Conservation (phyloP, 2,113 vertebrate species). For the Sceloporus undulatus region DNA sequence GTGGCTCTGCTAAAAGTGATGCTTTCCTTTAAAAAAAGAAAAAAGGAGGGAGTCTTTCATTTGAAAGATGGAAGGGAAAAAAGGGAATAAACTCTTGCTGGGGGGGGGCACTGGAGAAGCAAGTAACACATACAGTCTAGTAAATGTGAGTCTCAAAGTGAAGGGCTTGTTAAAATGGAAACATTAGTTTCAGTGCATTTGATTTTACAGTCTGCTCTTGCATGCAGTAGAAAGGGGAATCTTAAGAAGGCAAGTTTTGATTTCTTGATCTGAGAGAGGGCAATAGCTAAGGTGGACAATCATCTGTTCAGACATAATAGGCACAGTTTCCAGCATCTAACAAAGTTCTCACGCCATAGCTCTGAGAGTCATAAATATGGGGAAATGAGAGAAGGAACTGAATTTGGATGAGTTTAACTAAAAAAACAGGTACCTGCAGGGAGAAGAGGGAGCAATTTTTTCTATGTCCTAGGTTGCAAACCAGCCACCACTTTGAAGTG, state of each 20-base stretch:
- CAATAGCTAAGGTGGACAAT: background rate
- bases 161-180: conserved; percentile 18
- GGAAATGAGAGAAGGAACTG: background rate
- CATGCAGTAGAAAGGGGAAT: background rate
- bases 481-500: background rate
- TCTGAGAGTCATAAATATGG: background rate
- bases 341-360: background rate
- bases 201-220: conserved; percentile 24
- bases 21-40: conserved; percentile 1
- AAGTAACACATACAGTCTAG: background rate
- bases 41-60: background rate
- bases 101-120: background rate
- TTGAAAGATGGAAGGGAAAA: conserved; percentile 10
- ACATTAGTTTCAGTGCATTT: conserved; percentile 3
- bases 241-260: conserved; percentile 1
- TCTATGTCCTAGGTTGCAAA: background rate
- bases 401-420: background rate
- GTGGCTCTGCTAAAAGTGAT: conserved; percentile 5
- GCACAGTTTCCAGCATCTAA: background rate
- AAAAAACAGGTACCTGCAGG: background rate
- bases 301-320: background rate
- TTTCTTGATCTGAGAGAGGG: background rate
- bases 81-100: conserved; percentile 10
- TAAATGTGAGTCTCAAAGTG: conserved; percentile 10
- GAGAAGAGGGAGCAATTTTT: background rate